phyloP scores from a whole-genome alignment of 2,113 vertebrate species.

The Misgurnus mizolepis region DNA sequence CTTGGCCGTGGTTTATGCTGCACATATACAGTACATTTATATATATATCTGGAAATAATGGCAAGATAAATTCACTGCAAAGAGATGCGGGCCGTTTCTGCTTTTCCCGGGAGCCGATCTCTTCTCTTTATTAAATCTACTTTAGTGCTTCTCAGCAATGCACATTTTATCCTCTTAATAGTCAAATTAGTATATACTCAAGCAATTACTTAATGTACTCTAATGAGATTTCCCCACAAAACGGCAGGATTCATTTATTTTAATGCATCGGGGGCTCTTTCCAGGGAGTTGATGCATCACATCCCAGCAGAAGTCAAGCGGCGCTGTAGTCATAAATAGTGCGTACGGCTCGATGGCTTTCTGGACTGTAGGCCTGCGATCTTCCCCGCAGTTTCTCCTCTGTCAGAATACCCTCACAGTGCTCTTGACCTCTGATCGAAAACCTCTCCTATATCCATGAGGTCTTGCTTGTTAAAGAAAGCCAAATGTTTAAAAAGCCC shows the following conservation, averaged over 20 bases:
- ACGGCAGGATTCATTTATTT: conserved; percentile 80
- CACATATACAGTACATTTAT: too few species aligned
- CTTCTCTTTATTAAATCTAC: conserved; percentile 77
- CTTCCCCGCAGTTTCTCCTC: conserved; percentile 48
- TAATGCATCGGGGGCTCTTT: conserved; percentile 71
- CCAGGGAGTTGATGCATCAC: conserved; percentile 69
- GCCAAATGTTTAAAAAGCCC: background rate
- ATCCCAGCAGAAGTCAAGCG: conserved; percentile 56
- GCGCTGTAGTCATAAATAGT: conserved; percentile 70
- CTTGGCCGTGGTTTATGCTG: too few species aligned
- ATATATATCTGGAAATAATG: conserved; percentile 51
- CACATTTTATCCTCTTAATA: conserved; percentile 81
- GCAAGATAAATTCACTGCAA: conserved; percentile 63
- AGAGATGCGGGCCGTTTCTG: conserved; percentile 51
- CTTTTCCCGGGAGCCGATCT: conserved; percentile 61
- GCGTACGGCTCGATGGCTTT: conserved; percentile 52
- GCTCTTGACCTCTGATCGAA: conserved; percentile 47
- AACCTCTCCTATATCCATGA: conserved; percentile 28
- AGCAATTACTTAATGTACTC: conserved; percentile 82
- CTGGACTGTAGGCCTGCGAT: conserved; percentile 54
- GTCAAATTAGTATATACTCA: conserved; percentile 81
- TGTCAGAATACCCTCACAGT: conserved; percentile 30
- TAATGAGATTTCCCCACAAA: conserved; percentile 80
- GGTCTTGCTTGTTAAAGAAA: background rate
- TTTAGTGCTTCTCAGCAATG: conserved; percentile 79